Evolutionary conservation across 1,140 invertebrate genomes (phyloP).

Genomic region (Drosophila pectinifera): DNA sequence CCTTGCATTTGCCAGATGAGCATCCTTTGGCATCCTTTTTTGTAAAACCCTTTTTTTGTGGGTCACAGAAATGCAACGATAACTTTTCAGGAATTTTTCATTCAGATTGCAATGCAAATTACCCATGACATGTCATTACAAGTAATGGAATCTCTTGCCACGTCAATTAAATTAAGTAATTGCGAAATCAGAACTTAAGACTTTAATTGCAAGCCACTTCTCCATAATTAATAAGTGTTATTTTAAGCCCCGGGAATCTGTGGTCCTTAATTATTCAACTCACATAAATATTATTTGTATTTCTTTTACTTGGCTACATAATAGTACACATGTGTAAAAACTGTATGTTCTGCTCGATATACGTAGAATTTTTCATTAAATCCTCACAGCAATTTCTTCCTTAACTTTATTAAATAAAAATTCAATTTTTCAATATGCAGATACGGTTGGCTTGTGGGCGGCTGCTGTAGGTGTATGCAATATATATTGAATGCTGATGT

Average conservation of each 20-base stretch:
- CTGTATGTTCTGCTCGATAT: background rate
- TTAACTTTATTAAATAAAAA: constrained; percentile 69
- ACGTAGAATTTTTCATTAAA: constrained; percentile 59
- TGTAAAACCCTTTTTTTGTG: background rate
- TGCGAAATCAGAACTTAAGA: constrained; percentile 8
- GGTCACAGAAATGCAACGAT: background rate
- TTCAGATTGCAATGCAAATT: constrained; percentile 8
- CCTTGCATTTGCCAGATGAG: constrained; percentile 28
- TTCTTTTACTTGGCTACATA: constrained; percentile 1
- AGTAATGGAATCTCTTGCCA: constrained; percentile 1
- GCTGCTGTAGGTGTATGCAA: constrained; percentile 12
- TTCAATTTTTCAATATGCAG: constrained; percentile 48
- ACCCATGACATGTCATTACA: background rate
- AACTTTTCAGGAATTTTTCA: background rate
- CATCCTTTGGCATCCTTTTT: constrained; percentile 2
- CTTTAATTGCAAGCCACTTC: constrained; percentile 6
- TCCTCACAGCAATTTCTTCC: constrained; percentile 48
- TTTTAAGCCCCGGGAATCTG: background rate
- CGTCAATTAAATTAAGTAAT: constrained; percentile 16
- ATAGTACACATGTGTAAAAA: background rate
- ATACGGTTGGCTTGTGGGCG: constrained; percentile 2
- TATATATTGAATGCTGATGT: constrained; percentile 65
- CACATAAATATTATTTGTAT: constrained; percentile 21
- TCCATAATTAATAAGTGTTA: constrained; percentile 3
- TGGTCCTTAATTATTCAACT: constrained; percentile 18